Conservation (phyloP, 2,797 vertebrate species). For the Siniperca obscura region DNA sequence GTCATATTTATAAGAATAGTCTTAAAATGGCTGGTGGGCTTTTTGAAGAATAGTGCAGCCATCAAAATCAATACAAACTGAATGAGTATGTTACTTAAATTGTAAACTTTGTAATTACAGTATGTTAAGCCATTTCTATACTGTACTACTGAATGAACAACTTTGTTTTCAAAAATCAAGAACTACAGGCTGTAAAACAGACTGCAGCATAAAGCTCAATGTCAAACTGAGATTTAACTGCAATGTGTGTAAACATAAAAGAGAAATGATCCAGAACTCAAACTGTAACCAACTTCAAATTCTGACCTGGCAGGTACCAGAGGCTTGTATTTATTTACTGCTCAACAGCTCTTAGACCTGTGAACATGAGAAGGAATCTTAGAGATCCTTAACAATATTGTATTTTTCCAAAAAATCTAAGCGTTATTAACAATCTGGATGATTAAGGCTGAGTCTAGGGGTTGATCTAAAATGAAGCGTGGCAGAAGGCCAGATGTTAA, state of each 20-base stretch:
- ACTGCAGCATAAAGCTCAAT: conserved; percentile 9
- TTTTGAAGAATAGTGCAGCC: conserved; percentile 16
- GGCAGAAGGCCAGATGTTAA: conserved; percentile 24
- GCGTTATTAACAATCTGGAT: conserved; percentile 21
- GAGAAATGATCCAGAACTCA: conserved; percentile 24
- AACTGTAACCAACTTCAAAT: conserved; percentile 26
- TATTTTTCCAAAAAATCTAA: not conserved
- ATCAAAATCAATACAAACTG: conserved; percentile 24
- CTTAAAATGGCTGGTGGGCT: conserved; percentile 11
- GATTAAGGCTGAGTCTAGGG: conserved; percentile 42
- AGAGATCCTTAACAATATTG: not conserved
- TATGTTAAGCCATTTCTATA: conserved; percentile 35
- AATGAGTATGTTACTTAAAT: conserved; percentile 16
- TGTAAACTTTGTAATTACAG: conserved; percentile 44
- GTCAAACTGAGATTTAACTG: conserved; percentile 24
- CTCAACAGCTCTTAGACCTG: conserved; percentile 1
- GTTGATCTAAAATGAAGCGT: conserved; percentile 26
- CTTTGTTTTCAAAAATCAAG: not conserved
- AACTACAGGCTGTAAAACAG: conserved; percentile 26
- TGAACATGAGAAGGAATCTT: conserved; percentile 4
- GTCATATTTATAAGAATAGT: conserved; percentile 29
- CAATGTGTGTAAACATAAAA: conserved; percentile 44
- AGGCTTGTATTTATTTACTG: not conserved
- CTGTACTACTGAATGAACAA: conserved; percentile 23
- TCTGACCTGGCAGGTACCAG: conserved; percentile 29